Evolutionary conservation across 2,797 vertebrate species (phyloP).

Genomic region (Dipus sagitta): DNA sequence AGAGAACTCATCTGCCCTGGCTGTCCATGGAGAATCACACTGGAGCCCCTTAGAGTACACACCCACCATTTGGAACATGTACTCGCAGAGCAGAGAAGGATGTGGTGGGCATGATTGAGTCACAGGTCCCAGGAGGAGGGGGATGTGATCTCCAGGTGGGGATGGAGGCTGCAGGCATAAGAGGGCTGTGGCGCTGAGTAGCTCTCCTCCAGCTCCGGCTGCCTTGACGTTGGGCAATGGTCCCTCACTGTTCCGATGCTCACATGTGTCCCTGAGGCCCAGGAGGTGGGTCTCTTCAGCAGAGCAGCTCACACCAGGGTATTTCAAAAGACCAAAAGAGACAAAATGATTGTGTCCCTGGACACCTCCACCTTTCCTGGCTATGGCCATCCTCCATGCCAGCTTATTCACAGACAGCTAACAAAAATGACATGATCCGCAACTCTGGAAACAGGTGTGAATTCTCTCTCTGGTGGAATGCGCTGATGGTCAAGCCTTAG

Average conservation of each 20-base stretch:
- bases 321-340: neutral
- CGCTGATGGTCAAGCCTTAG: too few relatives aligned
- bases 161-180: too few relatives aligned
- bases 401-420: neutral
- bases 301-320: neutral
- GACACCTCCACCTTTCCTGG: neutral
- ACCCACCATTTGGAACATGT: accelerated
- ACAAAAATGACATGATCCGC: neutral
- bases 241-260: too few relatives aligned
- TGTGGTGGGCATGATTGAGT: accelerated
- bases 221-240: neutral
- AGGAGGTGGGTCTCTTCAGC: neutral
- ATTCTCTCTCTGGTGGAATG: too few relatives aligned
- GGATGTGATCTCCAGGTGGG: neutral
- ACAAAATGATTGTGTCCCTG: neutral
- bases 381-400: neutral
- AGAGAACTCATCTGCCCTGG: neutral
- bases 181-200: too few relatives aligned
- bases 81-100: too few relatives aligned
- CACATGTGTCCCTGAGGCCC: neutral
- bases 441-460: neutral
- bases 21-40: neutral
- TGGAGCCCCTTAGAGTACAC: neutral
- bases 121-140: neutral
- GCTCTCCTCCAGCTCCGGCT: neutral